Base-by-base conservation (phyloP, 2,113 vertebrate genomes). In the Talpa occidentalis region DNA sequence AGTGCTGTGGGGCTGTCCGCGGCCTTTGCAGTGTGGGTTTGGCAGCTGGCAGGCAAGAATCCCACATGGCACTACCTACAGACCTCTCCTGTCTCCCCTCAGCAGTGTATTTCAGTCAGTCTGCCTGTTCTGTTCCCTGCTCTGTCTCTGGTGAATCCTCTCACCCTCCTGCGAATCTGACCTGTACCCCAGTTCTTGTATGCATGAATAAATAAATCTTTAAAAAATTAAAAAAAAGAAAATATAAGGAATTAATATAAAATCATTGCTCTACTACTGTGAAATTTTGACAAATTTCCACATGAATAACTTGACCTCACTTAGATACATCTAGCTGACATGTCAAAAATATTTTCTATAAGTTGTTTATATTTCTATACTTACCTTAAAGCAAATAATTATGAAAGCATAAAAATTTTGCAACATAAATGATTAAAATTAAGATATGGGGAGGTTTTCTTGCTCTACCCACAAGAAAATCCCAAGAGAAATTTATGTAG, bases 321-420 rank as follows among this genome's bases (percentile, higher is more conserved):
- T 74, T 56, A 76, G 92, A 78, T 79, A 66, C 1, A 90, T 28
- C 60, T 35, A 82, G 17, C 21, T 83, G 22, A 17, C 10, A 67
- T 42, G 67, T 70, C 28, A 72, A 66, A 87, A 30, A 76, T 79
- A 79, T 76, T 94, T 76, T 52, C 6, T 80, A 3, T 49, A 79
- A 42, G 5, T 88, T 88, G 8, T 10, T 92, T 81, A 66, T 84
- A 54, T 69, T 90, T 90, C 17, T 40, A 74, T 3, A 44, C 21
- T 67, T 91, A n/a, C 83, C 86, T 85, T n/a, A 49, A 78, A 35
- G 32, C 9, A 94, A 93, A 79, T 77, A 76, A 35, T 56, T 82
- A 5, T 56, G 10, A 42, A 52, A 52, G 3, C 76, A 87, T 37
- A 44, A 49, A 74, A 35, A 42, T 60, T 70, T 85, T 66, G 11